Base-by-base conservation (phyloP, 2,888 invertebrate species). In the Apamea anceps region DNA sequence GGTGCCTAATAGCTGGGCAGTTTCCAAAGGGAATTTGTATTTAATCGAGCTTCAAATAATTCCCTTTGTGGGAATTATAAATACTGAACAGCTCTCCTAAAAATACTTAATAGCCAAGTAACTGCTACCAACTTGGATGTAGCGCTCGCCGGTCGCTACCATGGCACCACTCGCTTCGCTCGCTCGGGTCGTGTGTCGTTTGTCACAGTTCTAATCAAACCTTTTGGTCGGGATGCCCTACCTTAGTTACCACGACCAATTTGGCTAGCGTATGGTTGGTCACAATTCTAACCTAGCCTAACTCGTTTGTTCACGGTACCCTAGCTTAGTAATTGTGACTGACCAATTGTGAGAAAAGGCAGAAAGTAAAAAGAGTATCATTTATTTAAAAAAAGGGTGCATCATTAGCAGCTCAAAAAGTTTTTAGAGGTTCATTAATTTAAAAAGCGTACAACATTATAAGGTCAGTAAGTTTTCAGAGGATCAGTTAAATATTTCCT, bases 1-100 rank as follows among this genome's bases (percentile, higher is more conserved):
- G 25, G 32, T 32, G 25, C 25, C 10, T 62, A 60, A 28, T 15
- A 18, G n/a, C 18, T n/a, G 18, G 45, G 37, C 45, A 62, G 51
- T 90, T 91, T 90, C 81, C 85, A 82, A 86, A 88, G 3, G 3
- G 10, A 1, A 12, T 67, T 67, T 45, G 21, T 48, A 12, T 45
- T 45, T 68, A 67, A 67, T 45, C 18, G 45, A n/a, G n/a, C 42
- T 2, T 67, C 8, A 45, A n/a, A 68, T 68, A 28, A 28, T 45
- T 45, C 10, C 10, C 18, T 18, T n/a, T n/a, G 21, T 45, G 12
- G n/a, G 10, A 10, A 37, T 37, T 37, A 37, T 37, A 37, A 37
- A 37, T 37, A 37, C 37, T 37, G 5, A 37, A 37, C 37, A 37
- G 37, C 37, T 37, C 37, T 18, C 15, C 18, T 18, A 45, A 45